A percentile compares a stretch with the other conserved stretches of the same genome.
phyloP scores from a whole-genome alignment of 37 sponge, comb jelly and placozoan species.

The Aplysina aerophoba region DNA sequence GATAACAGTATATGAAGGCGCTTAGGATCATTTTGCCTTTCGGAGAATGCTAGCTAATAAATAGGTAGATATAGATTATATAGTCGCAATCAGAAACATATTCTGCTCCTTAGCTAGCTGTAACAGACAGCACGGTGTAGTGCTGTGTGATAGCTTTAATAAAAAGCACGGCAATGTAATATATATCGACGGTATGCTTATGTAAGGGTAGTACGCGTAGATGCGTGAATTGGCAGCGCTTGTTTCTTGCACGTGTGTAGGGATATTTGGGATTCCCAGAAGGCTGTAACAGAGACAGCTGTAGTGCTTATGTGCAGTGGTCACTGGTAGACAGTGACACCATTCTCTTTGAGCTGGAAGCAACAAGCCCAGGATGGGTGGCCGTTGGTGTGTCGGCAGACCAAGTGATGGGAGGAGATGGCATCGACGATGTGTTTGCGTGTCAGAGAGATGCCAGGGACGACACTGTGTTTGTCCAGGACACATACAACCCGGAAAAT shows the following conservation, averaged over 20 bases:
- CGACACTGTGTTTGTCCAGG: not conserved
- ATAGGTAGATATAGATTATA: too few relatives aligned
- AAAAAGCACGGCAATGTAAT: too few relatives aligned
- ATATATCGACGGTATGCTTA: too few relatives aligned
- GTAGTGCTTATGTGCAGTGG: constrained; percentile 6
- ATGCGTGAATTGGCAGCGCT: too few relatives aligned
- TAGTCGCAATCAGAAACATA: too few relatives aligned
- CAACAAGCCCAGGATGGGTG: not conserved
- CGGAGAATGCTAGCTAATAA: too few relatives aligned
- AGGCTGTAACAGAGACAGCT: constrained; percentile 21
- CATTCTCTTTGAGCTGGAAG: not conserved
- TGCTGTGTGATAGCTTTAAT: too few relatives aligned
- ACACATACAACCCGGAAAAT: not conserved
- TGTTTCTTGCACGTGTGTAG: not conserved
- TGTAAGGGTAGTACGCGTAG: too few relatives aligned
- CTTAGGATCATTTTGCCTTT: too few relatives aligned
- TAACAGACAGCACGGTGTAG: too few relatives aligned
- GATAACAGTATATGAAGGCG: too few relatives aligned
- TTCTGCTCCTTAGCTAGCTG: too few relatives aligned
- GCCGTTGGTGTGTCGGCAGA: constrained; percentile 25
- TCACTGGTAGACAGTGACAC: not conserved
- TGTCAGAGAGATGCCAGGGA: not conserved
- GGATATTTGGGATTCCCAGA: constrained; percentile 19
- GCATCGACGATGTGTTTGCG: constrained; percentile 22
- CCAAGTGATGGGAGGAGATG: constrained; percentile 26